Base-by-base conservation (phyloP, 2,113 vertebrate species). In the Pungitius pungitius region DNA sequence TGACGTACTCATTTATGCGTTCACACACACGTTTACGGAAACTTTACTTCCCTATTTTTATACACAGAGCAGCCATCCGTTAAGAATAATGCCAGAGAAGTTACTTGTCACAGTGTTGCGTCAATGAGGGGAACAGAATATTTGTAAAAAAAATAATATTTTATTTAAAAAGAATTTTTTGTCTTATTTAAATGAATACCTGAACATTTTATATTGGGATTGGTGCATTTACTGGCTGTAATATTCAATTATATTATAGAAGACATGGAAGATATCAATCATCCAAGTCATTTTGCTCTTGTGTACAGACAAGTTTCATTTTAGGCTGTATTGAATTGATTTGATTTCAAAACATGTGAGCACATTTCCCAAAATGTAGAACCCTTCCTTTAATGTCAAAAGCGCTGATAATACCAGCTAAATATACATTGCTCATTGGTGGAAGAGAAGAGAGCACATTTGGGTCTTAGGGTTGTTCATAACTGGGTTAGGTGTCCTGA, bases 1-100 rank as follows among this genome's bases (percentile, higher is more conserved):
- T 14, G 81, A 88, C 1, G 64, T 69, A 2, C 77, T 82, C 15
- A 67, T 94, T 24, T 87, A 85, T 80, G 47, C n/a, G 15, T 94
- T 94, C 26, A 73, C 56, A 8, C 63, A 92, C 18, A 85, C 43
- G 0, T 94, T 94, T 51, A 90, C 51, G 3, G 91, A 93, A 30
- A 70, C 81, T 27, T 66, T 94, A 43, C 35, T 92, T 55, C 93
- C 92, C 15, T 94, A 93, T 75, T 93, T 94, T 55, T 94, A 93
- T 37, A 93, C 93, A 8, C 91, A 92, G 52, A 87, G 87, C 66
- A 75, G 75, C 58, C 76, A 86, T 35, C 89, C 91, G 35, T 26
- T 94, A 64, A 90, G 43, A 68, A 86, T 94, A 63, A 15, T 91
- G 51, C 87, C 92, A 40, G 89, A 91, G 60, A 88, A 78, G 70